Percentiles rank a stretch among this genome's conserved stretches.
phyloP scores from a whole-genome alignment of 2,113 vertebrate species.

The Capra hircus region DNA sequence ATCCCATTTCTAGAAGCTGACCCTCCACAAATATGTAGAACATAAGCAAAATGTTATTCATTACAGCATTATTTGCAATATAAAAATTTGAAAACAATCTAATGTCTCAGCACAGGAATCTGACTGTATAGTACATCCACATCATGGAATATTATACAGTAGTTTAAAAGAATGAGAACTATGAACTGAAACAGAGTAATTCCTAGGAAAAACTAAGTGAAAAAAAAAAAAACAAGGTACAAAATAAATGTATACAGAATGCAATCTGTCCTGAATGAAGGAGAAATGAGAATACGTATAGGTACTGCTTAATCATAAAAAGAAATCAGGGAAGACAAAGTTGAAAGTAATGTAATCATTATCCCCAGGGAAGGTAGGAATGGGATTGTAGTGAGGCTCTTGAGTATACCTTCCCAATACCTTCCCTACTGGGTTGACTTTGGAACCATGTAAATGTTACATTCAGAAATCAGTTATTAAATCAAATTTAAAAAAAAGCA shows the following conservation, averaged over 20 bases:
- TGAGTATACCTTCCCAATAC: neutral
- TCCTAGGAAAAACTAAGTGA: neutral
- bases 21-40: neutral
- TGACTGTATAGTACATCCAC: neutral
- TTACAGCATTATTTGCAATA: neutral
- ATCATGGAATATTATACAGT: neutral
- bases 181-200: neutral
- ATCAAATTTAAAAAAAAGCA: neutral
- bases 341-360: neutral
- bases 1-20: neutral
- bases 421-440: neutral
- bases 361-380: neutral
- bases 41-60: neutral
- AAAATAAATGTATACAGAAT: neutral
- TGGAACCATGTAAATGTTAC: neutral
- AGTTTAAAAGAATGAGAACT: neutral
- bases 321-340: neutral
- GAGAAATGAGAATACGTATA: neutral
- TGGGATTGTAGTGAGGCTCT: neutral
- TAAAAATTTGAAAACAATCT: neutral
- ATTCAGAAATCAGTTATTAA: slow-evolving; percentile 9
- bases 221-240: neutral
- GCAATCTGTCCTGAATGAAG: neutral
- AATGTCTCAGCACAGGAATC: neutral
- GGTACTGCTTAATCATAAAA: neutral